These are phyloP conservation scores for Salticus scenicus DNA, from an alignment of 2,888 invertebrate genomes.

Conservation along the genomic window DNA sequence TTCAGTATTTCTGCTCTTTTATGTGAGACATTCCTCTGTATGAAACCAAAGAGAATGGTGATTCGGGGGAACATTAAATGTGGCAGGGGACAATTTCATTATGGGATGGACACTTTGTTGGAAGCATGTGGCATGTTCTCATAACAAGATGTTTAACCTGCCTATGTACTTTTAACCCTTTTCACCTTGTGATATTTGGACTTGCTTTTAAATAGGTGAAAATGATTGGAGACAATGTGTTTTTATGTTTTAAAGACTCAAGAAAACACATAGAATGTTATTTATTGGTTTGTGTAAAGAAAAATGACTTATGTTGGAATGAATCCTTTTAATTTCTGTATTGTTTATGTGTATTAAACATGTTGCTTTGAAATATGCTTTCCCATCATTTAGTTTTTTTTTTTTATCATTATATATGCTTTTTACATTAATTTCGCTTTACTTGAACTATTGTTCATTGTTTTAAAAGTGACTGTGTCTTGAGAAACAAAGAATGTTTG, in stretches of 20 bases:
- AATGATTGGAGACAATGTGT: too few relatives aligned
- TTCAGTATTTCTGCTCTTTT: conserved; percentile 43
- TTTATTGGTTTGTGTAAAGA: conserved; percentile 22
- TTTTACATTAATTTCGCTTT: not conserved
- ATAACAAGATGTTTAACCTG: conserved; percentile 11
- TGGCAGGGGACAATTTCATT: conserved; percentile 12
- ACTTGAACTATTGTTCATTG: not conserved
- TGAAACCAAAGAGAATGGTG: conserved; percentile 59
- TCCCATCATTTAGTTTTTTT: not conserved
- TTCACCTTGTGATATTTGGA: conserved; percentile 60
- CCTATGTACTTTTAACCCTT: conserved; percentile 40
- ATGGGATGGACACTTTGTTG: conserved; percentile 7
- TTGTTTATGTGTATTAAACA: conserved; percentile 18
- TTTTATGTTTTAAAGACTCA: not conserved
- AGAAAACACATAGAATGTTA: conserved; percentile 24
- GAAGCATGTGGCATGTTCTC: conserved; percentile 39
- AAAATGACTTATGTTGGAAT: not conserved
- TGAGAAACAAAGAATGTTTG: not conserved
- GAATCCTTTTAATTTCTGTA: conserved; percentile 25
- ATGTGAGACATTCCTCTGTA: not conserved
- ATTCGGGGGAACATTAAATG: conserved; percentile 24
- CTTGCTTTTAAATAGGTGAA: too few relatives aligned
- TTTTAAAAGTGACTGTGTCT: not conserved
- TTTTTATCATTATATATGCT: not conserved
- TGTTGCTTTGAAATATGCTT: not conserved